phyloP scores from a whole-genome alignment of 1,140 invertebrate species.

The Sipha flava region DNA sequence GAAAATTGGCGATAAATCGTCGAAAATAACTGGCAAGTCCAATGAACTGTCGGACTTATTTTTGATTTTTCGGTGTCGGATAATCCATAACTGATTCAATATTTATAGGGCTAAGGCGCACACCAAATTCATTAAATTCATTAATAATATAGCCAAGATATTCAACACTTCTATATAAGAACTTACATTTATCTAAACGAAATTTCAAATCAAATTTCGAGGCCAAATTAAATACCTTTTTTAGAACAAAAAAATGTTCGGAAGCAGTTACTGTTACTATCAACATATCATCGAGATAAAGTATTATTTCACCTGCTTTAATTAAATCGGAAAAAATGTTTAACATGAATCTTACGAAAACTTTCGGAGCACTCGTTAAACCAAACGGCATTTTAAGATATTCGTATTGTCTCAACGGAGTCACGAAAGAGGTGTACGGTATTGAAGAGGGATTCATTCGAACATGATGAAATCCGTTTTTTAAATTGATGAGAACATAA shows the following conservation, averaged over 20 bases:
- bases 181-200: too few relatives aligned
- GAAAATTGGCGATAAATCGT: constrained; percentile 41
- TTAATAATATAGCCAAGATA: too few relatives aligned
- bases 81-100: constrained; percentile 39
- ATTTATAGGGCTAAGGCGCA: constrained; percentile 41
- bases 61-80: constrained; percentile 39
- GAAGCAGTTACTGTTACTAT: too few relatives aligned
- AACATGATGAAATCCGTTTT: not conserved
- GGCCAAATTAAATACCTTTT: too few relatives aligned
- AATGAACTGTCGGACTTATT: constrained; percentile 42
- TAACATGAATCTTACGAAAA: not conserved
- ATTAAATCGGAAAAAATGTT: not conserved
- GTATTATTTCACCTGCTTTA: not conserved
- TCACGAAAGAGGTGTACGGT: not conserved
- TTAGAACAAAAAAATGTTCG: too few relatives aligned
- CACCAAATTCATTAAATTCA: constrained; percentile 39
- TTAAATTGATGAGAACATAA: not conserved
- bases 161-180: too few relatives aligned
- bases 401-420: not conserved
- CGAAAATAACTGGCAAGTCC: constrained; percentile 43
- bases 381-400: not conserved
- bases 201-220: too few relatives aligned
- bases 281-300: too few relatives aligned
- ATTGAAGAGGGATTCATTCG: not conserved
- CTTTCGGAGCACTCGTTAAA: not conserved